These are phyloP conservation scores for Regulus satrapa DNA, from an alignment of 2,113 vertebrate species.

Conservation along the genomic window DNA sequence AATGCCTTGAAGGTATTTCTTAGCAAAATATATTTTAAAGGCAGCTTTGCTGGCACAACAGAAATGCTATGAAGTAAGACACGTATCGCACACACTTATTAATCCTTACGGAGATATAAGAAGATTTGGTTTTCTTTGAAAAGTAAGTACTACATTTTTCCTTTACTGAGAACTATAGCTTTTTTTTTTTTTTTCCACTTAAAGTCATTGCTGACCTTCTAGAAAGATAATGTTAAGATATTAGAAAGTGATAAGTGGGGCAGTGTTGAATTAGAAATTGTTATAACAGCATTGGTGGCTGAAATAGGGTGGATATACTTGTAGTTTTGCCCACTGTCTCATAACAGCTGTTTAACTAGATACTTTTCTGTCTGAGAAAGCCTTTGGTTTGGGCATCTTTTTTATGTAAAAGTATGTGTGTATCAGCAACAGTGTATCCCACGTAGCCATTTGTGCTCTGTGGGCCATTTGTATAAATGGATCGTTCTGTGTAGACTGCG, in stretches of 20 bases:
- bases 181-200: not conserved
- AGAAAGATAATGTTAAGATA: not conserved
- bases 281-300: not conserved
- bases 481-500: not conserved
- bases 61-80: not conserved
- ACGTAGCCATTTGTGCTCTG: not conserved
- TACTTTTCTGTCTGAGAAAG: not conserved
- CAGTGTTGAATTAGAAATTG: not conserved
- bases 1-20: slow-evolving; percentile 21
- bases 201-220: not conserved
- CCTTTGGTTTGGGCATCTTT: not conserved
- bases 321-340: not conserved
- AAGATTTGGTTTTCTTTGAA: not conserved
- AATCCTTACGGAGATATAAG: not conserved
- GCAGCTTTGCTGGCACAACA: slow-evolving; percentile 5
- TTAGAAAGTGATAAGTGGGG: not conserved
- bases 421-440: not conserved
- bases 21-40: slow-evolving; percentile 30
- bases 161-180: not conserved
- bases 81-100: not conserved
- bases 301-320: not conserved
- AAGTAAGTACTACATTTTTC: not conserved
- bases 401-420: not conserved
- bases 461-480: not conserved
- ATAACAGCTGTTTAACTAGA: slow-evolving; percentile 30